phyloP scores from a whole-genome alignment of 1,140 invertebrate species.

The Helicoverpa armigera region DNA sequence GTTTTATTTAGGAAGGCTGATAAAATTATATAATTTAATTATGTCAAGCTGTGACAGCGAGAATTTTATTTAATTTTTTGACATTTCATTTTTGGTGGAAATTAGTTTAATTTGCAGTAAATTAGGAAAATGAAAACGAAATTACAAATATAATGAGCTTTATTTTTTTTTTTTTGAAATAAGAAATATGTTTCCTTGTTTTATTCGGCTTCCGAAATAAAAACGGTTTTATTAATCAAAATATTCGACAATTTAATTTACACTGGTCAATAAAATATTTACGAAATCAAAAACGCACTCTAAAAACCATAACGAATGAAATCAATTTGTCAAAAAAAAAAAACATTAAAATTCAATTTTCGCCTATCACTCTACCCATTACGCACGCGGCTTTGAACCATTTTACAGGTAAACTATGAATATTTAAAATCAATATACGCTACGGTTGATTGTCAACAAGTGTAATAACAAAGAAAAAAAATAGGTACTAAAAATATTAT shows the following conservation, averaged over 20 bases:
- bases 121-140: too few relatives aligned
- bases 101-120: not conserved
- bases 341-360: conserved; percentile 10
- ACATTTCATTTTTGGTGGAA: not conserved
- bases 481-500: not conserved
- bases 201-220: too few relatives aligned
- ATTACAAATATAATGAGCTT: too few relatives aligned
- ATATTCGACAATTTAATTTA: too few relatives aligned
- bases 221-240: too few relatives aligned
- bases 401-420: conserved; percentile 34
- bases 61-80: not conserved
- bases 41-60: not conserved
- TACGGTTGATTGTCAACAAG: not conserved
- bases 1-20: not conserved
- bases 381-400: not conserved
- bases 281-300: not conserved
- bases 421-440: conserved; percentile 40
- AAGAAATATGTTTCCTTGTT: too few relatives aligned
- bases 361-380: not conserved
- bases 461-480: conserved; percentile 9
- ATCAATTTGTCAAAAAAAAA: too few relatives aligned
- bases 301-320: not conserved
- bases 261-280: too few relatives aligned
- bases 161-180: too few relatives aligned
- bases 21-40: conserved; percentile 31